Base-by-base conservation (phyloP, 2,113 vertebrate genomes). In the Zapus hudsonius region DNA sequence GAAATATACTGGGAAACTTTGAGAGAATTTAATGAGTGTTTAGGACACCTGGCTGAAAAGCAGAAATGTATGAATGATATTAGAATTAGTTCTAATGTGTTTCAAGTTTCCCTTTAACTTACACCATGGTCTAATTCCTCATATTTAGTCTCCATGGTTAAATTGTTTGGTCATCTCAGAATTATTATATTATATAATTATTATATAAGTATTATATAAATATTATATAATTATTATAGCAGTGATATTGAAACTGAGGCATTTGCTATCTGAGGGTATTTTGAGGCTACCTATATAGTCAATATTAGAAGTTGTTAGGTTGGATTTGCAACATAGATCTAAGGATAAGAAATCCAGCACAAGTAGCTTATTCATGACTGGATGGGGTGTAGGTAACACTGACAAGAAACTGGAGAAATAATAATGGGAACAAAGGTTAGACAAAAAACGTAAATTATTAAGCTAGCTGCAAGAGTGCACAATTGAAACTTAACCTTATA, bases 401-500 rank as follows among this genome's bases (percentile, higher is more conserved):
- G 15, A 61, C 19, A 95, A 25, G 13, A 57, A 88, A 74, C 17
- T 91, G 44, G 42, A 81, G 52, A 75, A 70, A 63, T 57, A 52
- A 70, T 59, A 70, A 22, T 80, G 36, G 31, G 22, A 63, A 55
- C n/a, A 40, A 74, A 70, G 63, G 11, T 31, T 36, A 80, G 61
- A 17, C 13, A 61, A 44, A 87, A 64, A 72, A 19, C 61, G 23
- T 42, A 27, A 16, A 20, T 66, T 64, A 87, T 75, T 92, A 84
- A 81, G 27, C 44, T 78, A 87, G 33, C 42, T 80, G 36, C 25
- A 87, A 59, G 16, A 84, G 4, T 74, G 29, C 29, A 3, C n/a
- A 76, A 92, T 3, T 81, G 20, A 67, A 81, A 40, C 31, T 92
- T 92, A 47, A 66, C 76, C 17, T 91, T 61, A 94, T 36, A 90